phyloP scores from a whole-genome alignment of 1,140 invertebrate species.

The Eupristina koningsbergeri region DNA sequence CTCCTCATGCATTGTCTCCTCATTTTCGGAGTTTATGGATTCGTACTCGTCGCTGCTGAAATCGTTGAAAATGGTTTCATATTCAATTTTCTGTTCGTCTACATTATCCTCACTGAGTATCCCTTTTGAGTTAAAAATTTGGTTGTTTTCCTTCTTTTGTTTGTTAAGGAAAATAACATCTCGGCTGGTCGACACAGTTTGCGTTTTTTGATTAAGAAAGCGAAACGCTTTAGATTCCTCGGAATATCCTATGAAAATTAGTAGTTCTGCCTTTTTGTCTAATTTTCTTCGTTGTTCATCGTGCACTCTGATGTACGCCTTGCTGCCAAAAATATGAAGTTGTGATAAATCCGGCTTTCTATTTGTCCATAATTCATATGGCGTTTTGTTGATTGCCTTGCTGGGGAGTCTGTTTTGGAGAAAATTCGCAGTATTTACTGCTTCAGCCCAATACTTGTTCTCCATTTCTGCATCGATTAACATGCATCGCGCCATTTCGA shows the following conservation, averaged over 20 bases:
- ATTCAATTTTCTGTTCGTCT: neutral
- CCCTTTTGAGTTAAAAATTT: neutral
- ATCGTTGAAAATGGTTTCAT: neutral
- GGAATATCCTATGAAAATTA: no score
- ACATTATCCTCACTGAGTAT: neutral
- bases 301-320: neutral
- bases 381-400: no score
- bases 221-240: neutral
- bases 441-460: no score
- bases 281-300: neutral
- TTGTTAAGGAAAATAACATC: conserved; percentile 9
- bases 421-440: no score
- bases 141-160: neutral
- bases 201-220: neutral
- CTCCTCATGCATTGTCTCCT: no score
- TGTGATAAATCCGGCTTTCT: no score
- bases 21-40: neutral
- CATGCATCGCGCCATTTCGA: neutral
- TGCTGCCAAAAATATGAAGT: neutral
- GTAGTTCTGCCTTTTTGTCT: neutral
- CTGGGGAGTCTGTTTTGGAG: no score
- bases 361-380: no score
- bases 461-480: no score
- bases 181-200: neutral
- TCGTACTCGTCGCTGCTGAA: neutral